Conservation (phyloP, 2,113 vertebrate genomes). For the Capreolus pygargus region DNA sequence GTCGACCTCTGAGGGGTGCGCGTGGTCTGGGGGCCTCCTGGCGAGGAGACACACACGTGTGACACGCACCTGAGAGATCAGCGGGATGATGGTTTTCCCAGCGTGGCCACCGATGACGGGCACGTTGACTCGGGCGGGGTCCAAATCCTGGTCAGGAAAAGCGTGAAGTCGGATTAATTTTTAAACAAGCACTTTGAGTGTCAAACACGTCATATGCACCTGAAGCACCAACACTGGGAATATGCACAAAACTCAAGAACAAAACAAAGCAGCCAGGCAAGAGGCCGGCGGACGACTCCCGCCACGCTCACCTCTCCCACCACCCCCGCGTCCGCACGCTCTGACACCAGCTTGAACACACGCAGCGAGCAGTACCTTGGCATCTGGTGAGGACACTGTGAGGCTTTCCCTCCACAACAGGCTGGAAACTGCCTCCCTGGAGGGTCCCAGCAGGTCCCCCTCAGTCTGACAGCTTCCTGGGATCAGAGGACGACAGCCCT, state of each 20-base stretch:
- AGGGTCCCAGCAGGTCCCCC: background rate
- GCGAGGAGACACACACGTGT: accelerated
- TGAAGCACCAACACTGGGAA: background rate
- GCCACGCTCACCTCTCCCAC: accelerated
- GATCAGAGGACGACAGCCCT: background rate
- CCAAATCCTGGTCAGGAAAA: conserved; percentile 85
- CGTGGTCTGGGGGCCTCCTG: accelerated
- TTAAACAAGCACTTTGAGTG: background rate
- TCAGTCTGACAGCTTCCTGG: background rate
- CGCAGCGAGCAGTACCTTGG: accelerated
- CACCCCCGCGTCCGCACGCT: accelerated
- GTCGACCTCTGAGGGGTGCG: accelerated
- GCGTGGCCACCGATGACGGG: conserved; percentile 96
- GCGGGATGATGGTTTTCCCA: conserved; percentile 97
- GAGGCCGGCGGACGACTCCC: accelerated
- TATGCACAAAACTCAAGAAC: background rate
- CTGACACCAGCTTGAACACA: background rate
- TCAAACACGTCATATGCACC: background rate
- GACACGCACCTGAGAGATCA: conserved; percentile 91
- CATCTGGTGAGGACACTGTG: background rate
- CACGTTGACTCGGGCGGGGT: conserved; percentile 93
- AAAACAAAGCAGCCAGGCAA: background rate
- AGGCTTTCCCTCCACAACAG: background rate
- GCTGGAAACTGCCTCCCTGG: background rate
- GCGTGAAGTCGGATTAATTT: background rate